phyloP scores from a whole-genome alignment of 2,797 vertebrate genomes.

The Malurus splendens region DNA sequence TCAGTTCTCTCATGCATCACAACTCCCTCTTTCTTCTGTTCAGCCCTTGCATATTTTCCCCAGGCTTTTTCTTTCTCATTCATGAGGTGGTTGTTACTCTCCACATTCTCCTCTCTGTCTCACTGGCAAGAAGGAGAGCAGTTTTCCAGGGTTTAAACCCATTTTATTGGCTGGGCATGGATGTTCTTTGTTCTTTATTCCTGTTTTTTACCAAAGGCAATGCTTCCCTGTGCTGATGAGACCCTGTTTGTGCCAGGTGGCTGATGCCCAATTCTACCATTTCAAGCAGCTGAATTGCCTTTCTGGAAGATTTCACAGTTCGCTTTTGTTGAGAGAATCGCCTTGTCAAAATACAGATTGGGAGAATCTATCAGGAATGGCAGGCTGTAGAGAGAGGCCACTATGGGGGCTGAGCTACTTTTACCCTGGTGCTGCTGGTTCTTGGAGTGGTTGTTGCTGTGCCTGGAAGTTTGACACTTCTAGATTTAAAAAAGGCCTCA shows the following conservation, averaged over 20 bases:
- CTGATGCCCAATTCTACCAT: background rate
- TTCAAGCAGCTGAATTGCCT: background rate
- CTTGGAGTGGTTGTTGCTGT: background rate
- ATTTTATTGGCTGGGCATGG: background rate
- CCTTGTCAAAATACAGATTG: background rate
- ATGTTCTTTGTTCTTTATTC: background rate
- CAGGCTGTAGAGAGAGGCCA: background rate
- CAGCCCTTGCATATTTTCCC: background rate
- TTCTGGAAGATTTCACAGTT: slow-evolving; percentile 15
- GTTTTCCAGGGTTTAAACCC: background rate
- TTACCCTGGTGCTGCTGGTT: background rate
- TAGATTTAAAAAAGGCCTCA: background rate
- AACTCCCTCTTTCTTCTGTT: background rate
- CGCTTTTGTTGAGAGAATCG: background rate
- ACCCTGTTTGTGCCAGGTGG: background rate
- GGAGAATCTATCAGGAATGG: background rate
- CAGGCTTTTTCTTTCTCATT: background rate
- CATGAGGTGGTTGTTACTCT: background rate
- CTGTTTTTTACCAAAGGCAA: background rate
- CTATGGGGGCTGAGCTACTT: background rate
- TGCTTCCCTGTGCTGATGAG: background rate
- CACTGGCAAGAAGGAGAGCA: background rate
- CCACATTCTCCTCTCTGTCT: background rate
- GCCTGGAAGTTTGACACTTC: background rate
- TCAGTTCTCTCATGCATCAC: background rate